Conservation (phyloP, 1,140 invertebrate species). For the Formica selysi region DNA sequence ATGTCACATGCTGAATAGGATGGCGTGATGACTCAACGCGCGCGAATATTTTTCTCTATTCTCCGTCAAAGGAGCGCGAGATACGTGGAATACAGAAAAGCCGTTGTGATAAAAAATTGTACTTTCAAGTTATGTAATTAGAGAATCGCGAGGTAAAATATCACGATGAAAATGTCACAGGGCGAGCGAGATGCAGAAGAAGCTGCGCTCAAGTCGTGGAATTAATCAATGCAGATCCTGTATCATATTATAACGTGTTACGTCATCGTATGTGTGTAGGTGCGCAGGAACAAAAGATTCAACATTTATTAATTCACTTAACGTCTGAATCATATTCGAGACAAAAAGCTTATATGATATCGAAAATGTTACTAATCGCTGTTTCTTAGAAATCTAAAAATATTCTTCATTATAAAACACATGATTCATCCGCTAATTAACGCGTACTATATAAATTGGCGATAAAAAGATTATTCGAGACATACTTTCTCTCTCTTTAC, state of each 20-base stretch:
- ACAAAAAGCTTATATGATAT: not conserved
- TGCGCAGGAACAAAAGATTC: not conserved
- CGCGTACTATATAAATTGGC: not conserved
- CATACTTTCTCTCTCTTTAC: not conserved
- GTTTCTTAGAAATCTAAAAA: not conserved
- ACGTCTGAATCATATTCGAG: not conserved
- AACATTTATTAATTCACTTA: constrained; percentile 10
- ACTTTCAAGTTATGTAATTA: constrained; percentile 55
- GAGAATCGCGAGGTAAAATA: constrained; percentile 51
- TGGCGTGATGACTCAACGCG: constrained; percentile 3
- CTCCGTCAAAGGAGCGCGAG: not conserved
- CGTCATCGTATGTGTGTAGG: not conserved
- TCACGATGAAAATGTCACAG: constrained; percentile 61
- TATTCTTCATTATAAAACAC: not conserved
- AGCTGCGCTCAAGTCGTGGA: not conserved
- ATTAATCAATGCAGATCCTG: constrained; percentile 49
- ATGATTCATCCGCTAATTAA: not conserved
- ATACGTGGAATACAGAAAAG: constrained; percentile 9
- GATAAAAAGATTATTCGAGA: not conserved
- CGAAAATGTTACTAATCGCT: not conserved
- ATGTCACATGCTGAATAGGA: constrained; percentile 29
- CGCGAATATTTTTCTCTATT: constrained; percentile 12
- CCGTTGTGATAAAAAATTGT: constrained; percentile 33
- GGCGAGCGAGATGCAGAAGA: constrained; percentile 22
- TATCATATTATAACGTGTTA: constrained; percentile 37